phyloP scores from a whole-genome alignment of 2,797 vertebrate species.

The Huso huso region DNA sequence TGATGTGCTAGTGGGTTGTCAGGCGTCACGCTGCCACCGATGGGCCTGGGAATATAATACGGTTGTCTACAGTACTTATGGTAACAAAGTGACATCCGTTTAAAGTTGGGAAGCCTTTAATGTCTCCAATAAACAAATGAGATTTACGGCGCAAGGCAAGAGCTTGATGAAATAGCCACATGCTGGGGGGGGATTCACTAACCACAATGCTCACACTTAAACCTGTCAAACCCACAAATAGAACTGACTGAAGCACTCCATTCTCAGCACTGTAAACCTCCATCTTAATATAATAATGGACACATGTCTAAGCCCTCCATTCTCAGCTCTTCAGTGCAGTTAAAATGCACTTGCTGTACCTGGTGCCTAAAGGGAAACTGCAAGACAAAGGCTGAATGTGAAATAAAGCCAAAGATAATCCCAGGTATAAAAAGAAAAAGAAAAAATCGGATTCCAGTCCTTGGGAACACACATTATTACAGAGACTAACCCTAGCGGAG shows the following conservation, averaged over 20 bases:
- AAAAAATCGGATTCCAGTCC: conserved; percentile 48
- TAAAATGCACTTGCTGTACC: neutral
- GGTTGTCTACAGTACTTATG: conserved; percentile 54
- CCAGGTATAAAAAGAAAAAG: conserved; percentile 45
- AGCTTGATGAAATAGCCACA: neutral
- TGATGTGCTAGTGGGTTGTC: conserved; percentile 68
- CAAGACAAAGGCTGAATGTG: conserved; percentile 31
- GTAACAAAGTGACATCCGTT: conserved; percentile 64
- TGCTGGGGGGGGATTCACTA: too few species aligned
- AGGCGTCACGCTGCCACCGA: conserved; percentile 65
- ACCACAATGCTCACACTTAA: too few species aligned
- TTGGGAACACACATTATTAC: neutral
- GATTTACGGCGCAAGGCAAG: conserved; percentile 30
- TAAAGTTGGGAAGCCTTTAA: conserved; percentile 61
- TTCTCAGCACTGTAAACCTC: too few species aligned
- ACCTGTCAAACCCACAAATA: too few species aligned
- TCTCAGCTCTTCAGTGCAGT: neutral
- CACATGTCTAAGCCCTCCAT: neutral
- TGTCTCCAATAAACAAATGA: conserved; percentile 55
- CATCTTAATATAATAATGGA: too few species aligned
- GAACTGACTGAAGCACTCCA: too few species aligned
- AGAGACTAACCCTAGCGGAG: conserved; percentile 1
- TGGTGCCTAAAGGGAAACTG: neutral
- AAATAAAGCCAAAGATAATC: conserved; percentile 49
- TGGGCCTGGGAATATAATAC: conserved; percentile 55